Conservation (phyloP, 2,113 vertebrate species). For the Alces alces region DNA sequence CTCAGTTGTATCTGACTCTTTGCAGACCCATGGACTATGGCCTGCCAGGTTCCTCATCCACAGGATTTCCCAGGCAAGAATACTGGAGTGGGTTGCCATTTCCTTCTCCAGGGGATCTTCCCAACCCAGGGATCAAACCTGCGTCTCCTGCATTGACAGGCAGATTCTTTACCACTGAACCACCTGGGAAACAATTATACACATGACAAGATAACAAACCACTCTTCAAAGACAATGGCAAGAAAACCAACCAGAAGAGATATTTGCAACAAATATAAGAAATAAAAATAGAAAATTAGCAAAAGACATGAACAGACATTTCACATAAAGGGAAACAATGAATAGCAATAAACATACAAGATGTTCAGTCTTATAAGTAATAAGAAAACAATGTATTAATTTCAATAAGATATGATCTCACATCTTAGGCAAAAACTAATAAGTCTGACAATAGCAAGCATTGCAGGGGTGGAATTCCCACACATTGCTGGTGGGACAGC, state of each 20-base stretch:
- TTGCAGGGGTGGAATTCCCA: background rate
- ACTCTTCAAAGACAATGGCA: background rate
- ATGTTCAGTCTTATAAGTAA: background rate
- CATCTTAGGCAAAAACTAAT: background rate
- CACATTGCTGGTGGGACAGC: background rate
- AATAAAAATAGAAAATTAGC: background rate
- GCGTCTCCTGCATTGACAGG: background rate
- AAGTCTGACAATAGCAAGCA: background rate
- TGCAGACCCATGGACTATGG: background rate
- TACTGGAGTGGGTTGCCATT: background rate
- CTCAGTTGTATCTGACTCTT: background rate
- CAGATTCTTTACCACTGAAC: background rate
- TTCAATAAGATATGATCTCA: background rate
- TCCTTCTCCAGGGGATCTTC: background rate
- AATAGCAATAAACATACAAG: background rate
- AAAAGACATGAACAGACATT: background rate
- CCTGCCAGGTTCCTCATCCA: background rate
- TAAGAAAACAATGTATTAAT: background rate
- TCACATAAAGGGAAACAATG: background rate
- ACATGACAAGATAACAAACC: background rate
- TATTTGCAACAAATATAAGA: background rate
- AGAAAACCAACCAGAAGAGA: background rate
- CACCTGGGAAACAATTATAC: background rate
- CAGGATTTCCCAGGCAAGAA: background rate
- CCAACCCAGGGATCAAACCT: background rate